phyloP scores from a whole-genome alignment of 2,113 vertebrate genomes.

The Myocastor coypus region DNA sequence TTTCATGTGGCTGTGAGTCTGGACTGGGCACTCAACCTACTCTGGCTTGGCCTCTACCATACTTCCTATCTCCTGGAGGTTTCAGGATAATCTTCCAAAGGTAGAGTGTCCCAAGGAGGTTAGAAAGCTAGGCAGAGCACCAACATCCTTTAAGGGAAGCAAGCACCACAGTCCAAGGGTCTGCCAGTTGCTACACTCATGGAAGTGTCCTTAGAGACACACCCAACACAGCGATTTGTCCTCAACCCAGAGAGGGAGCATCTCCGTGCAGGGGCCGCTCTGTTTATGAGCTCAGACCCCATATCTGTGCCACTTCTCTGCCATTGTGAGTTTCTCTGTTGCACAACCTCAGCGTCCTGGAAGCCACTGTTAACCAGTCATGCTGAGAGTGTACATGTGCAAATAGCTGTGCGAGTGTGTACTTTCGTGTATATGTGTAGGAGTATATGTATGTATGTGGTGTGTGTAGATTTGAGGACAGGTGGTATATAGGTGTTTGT shows the following conservation, averaged over 20 bases:
- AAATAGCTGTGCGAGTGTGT: no score
- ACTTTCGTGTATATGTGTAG: no score
- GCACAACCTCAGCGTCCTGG: fast-evolving
- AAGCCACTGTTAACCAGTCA: neutral
- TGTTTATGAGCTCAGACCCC: neutral
- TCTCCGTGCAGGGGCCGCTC: neutral
- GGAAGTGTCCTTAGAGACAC: neutral
- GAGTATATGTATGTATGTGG: neutral
- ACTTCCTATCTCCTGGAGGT: neutral
- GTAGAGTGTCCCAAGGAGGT: no score
- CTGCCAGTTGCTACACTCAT: neutral
- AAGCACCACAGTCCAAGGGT: no score
- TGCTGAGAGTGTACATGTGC: neutral
- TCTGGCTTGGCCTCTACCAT: neutral
- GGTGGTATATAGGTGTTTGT: neutral
- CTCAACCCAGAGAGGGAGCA: neutral
- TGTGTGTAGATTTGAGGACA: neutral
- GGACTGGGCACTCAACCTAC: neutral
- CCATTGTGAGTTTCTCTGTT: neutral
- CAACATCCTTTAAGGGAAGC: neutral
- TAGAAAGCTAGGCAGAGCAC: neutral
- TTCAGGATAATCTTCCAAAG: neutral
- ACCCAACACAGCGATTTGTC: neutral
- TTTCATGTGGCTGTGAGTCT: neutral
- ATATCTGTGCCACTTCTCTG: fast-evolving